phyloP scores from a whole-genome alignment of 2,113 vertebrate genomes.

The Paramisgurnus dabryanus region DNA sequence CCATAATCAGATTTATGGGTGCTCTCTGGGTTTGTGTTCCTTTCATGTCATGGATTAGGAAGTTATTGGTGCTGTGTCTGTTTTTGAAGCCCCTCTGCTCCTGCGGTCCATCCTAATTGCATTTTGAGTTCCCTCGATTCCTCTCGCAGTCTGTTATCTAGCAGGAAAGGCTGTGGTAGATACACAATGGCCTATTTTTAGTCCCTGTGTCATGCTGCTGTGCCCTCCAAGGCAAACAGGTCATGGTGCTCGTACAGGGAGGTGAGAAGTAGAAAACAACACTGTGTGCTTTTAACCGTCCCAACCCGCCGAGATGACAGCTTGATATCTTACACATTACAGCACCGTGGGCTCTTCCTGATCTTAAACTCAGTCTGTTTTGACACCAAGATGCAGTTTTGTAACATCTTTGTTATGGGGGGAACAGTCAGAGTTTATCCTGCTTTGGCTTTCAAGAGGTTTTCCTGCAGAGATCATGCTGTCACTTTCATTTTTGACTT shows the following conservation, averaged over 20 bases:
- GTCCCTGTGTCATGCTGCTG: constrained; percentile 61
- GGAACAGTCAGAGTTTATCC: too few relatives aligned
- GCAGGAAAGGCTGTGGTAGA: constrained; percentile 65
- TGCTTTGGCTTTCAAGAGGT: too few relatives aligned
- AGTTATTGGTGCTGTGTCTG: constrained; percentile 55
- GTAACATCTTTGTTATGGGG: too few relatives aligned
- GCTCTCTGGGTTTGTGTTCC: constrained; percentile 55
- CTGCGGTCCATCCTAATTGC: constrained; percentile 70
- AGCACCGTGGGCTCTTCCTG: not conserved
- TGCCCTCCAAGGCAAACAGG: constrained; percentile 46
- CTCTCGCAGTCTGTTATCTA: constrained; percentile 67
- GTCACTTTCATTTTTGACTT: too few relatives aligned
- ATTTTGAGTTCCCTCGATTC: constrained; percentile 51
- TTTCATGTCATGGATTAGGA: constrained; percentile 65
- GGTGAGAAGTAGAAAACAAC: not conserved
- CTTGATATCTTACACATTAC: not conserved
- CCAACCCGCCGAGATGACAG: not conserved
- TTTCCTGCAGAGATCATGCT: too few relatives aligned
- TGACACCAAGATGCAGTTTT: too few relatives aligned
- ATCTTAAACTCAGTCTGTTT: too few relatives aligned
- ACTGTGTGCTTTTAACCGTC: not conserved
- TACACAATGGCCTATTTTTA: constrained; percentile 68
- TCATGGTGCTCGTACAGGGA: not conserved
- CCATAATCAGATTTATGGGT: constrained; percentile 64
- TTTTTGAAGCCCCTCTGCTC: constrained; percentile 64